phyloP scores from a whole-genome alignment of 1,140 invertebrate species.

The Manduca sexta region DNA sequence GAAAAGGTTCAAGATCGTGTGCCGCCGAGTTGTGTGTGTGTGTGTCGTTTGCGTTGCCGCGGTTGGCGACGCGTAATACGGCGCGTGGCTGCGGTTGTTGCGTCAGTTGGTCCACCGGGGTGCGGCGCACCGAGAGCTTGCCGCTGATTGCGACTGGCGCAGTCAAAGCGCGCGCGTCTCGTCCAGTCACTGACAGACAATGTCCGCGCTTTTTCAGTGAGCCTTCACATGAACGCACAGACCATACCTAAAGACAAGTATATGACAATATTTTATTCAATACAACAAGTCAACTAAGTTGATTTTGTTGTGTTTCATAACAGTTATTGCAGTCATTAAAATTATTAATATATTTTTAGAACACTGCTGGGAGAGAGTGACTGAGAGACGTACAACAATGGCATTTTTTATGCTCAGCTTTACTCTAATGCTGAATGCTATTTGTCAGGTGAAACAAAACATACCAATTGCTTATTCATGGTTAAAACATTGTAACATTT shows the following conservation, averaged over 20 bases:
- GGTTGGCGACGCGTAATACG: slow-evolving; percentile 51
- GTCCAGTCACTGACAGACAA: slow-evolving; percentile 36
- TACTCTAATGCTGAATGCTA: too few relatives aligned
- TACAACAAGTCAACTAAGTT: too few relatives aligned
- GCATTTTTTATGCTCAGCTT: too few relatives aligned
- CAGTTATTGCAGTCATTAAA: too few relatives aligned
- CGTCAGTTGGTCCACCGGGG: slow-evolving; percentile 36
- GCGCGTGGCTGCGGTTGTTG: slow-evolving; percentile 43
- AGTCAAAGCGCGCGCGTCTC: slow-evolving; percentile 38
- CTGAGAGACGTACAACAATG: too few relatives aligned
- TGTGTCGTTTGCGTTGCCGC: slow-evolving; percentile 29
- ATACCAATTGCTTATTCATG: too few relatives aligned
- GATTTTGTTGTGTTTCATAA: too few relatives aligned
- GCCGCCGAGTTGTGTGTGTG: not conserved
- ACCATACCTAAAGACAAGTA: slow-evolving; percentile 49
- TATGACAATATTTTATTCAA: not conserved
- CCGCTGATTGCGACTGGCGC: slow-evolving; percentile 34
- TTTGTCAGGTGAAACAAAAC: too few relatives aligned
- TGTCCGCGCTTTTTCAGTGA: slow-evolving; percentile 55
- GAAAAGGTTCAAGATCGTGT: slow-evolving; percentile 33
- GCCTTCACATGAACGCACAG: slow-evolving; percentile 57
- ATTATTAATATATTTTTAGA: too few relatives aligned
- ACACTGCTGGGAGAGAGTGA: too few relatives aligned
- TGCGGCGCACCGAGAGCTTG: slow-evolving; percentile 43
- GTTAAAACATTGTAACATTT: too few relatives aligned